Evolutionary conservation across 2,113 vertebrate species (phyloP).

Genomic region (Panthera tigris): DNA sequence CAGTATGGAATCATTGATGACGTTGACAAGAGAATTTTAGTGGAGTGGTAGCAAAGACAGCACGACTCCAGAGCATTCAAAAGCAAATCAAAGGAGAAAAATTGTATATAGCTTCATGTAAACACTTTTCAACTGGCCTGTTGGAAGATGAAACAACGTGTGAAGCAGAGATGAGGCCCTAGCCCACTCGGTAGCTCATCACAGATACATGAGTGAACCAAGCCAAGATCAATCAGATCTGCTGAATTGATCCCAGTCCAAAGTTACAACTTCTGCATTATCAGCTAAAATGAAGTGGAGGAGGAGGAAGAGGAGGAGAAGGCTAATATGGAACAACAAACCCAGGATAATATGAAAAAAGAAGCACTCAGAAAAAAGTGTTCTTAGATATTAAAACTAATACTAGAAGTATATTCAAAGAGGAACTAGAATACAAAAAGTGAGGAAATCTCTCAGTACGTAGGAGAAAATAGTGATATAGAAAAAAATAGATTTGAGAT

Average conservation of each 20-base stretch:
- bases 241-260: neutral
- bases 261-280: neutral
- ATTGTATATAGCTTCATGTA: neutral
- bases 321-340: neutral
- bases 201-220: neutral
- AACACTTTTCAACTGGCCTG: neutral
- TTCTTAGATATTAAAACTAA: neutral
- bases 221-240: neutral
- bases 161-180: neutral
- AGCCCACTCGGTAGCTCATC: neutral
- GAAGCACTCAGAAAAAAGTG: neutral
- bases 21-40: neutral
- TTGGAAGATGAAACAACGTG: neutral
- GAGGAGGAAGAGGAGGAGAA: neutral
- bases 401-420: neutral
- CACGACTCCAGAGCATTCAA: neutral
- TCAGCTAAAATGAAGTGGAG: neutral
- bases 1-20: neutral
- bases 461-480: neutral
- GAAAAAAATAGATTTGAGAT: neutral
- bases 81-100: neutral
- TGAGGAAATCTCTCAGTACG: neutral
- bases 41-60: neutral
- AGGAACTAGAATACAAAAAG: neutral
- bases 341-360: neutral